Conservation (phyloP, 1,140 invertebrate species). For the Diabrotica virgifera region DNA sequence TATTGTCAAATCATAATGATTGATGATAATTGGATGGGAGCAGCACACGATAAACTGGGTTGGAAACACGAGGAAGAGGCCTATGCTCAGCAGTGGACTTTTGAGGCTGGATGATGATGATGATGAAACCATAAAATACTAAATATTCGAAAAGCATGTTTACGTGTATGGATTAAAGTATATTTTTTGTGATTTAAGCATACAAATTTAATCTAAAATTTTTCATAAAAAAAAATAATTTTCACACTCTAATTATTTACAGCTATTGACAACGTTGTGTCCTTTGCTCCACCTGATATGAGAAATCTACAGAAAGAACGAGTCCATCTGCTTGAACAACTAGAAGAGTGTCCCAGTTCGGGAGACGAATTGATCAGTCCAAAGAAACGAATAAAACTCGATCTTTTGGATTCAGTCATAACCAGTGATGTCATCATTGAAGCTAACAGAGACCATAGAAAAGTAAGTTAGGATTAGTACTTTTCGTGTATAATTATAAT, state of each 20-base stretch:
- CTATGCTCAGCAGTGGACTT: too few relatives aligned
- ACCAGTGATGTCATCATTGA: conserved; percentile 45
- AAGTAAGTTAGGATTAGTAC: conserved; percentile 32
- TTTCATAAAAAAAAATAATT: too few relatives aligned
- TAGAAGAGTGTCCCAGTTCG: conserved; percentile 70
- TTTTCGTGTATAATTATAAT: not conserved
- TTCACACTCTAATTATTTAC: not conserved
- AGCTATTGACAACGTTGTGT: conserved; percentile 20
- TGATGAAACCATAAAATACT: too few relatives aligned
- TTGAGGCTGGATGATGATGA: too few relatives aligned
- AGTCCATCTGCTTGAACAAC: conserved; percentile 65
- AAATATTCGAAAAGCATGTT: too few relatives aligned
- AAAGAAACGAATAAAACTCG: conserved; percentile 64
- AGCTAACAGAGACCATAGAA: conserved; percentile 52
- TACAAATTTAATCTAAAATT: too few relatives aligned
- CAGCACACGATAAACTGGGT: too few relatives aligned
- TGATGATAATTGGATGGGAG: too few relatives aligned
- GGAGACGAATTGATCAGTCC: conserved; percentile 65
- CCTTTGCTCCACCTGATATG: conserved; percentile 56
- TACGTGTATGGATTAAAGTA: too few relatives aligned
- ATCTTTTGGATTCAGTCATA: conserved; percentile 52
- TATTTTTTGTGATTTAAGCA: too few relatives aligned
- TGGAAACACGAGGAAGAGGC: too few relatives aligned
- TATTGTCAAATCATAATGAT: too few relatives aligned
- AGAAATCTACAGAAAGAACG: conserved; percentile 68